Percentiles rank a stretch among this genome's conserved stretches.
Evolutionary conservation across 2,888 invertebrate species (phyloP).

Genomic region (Parnassius orleans): DNA sequence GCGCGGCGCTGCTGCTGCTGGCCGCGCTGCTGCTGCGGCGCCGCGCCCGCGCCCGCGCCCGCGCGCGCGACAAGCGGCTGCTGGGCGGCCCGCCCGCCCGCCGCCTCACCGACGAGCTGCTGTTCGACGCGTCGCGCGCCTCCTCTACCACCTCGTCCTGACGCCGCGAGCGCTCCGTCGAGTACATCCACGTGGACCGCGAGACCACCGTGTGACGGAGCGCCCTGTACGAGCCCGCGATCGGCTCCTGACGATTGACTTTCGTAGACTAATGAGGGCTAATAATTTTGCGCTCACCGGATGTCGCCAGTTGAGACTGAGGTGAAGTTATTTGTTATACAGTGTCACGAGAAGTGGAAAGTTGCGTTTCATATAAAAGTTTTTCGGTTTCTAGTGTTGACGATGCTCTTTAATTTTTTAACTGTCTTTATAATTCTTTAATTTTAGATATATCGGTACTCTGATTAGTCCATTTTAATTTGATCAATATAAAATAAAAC

Average conservation of each 20-base stretch:
- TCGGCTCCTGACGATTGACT: conserved; percentile 7
- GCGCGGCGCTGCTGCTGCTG: conserved; percentile 54
- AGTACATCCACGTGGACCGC: conserved; percentile 95
- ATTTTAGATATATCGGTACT: no score
- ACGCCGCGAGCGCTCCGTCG: conserved; percentile 94
- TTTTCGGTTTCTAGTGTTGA: no score
- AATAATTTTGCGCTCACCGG: no score
- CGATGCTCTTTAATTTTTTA: no score
- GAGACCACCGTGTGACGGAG: conserved; percentile 93
- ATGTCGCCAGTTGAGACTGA: no score
- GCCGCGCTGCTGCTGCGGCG: conserved; percentile 79
- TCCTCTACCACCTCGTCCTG: conserved; percentile 86
- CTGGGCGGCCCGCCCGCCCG: conserved; percentile 81
- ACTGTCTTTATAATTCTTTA: no score
- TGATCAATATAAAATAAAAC: no score
- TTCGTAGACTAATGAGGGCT: no score
- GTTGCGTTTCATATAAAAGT: no score
- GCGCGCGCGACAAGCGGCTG: conserved; percentile 82
- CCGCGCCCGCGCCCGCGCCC: conserved; percentile 69
- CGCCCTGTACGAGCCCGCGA: conserved; percentile 32
- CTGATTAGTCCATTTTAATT: no score
- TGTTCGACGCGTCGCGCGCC: conserved; percentile 82
- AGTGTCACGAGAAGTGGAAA: no score
- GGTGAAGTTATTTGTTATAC: no score
- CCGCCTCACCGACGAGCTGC: conserved; percentile 85